Evolutionary conservation across 2,888 invertebrate species (phyloP).

Genomic region (Platynereis dumerilii): DNA sequence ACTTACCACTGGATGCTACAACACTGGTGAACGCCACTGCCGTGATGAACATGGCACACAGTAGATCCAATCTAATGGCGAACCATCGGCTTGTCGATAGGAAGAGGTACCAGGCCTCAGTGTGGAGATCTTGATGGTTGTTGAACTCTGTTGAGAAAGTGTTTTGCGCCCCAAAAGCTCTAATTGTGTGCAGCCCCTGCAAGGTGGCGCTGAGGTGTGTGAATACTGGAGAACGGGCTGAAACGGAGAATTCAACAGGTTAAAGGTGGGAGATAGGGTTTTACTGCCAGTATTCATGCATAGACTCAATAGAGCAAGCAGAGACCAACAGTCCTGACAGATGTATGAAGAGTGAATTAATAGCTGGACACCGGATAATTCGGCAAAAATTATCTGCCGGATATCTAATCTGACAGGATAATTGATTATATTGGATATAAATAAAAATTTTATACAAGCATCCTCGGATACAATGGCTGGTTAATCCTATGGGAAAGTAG

Average conservation of each 20-base stretch:
- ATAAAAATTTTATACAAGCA: too few relatives aligned
- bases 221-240: slow-evolving; percentile 94
- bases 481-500: too few relatives aligned
- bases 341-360: too few relatives aligned
- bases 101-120: slow-evolving; percentile 90
- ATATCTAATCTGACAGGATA: too few relatives aligned
- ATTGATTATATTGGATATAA: too few relatives aligned
- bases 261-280: not conserved
- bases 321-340: not conserved
- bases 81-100: slow-evolving; percentile 90
- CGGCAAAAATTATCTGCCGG: too few relatives aligned
- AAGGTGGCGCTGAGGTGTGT: slow-evolving; percentile 88
- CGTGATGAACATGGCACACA: slow-evolving; percentile 85
- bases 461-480: too few relatives aligned
- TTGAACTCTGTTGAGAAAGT: slow-evolving; percentile 71
- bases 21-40: slow-evolving; percentile 87
- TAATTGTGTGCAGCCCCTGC: slow-evolving; percentile 88
- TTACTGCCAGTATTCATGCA: not conserved
- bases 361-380: too few relatives aligned
- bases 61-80: slow-evolving; percentile 88
- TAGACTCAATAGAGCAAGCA: not conserved
- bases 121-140: slow-evolving; percentile 72
- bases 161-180: slow-evolving; percentile 84
- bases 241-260: too few relatives aligned
- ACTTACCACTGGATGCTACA: slow-evolving; percentile 68